A percentile compares a stretch with the other conserved stretches of the same genome.
These are phyloP conservation scores for Hemicentrotus pulcherrimus DNA, from an alignment of 35 echinoderm and acorn worm genomes.

Conservation along the genomic window DNA sequence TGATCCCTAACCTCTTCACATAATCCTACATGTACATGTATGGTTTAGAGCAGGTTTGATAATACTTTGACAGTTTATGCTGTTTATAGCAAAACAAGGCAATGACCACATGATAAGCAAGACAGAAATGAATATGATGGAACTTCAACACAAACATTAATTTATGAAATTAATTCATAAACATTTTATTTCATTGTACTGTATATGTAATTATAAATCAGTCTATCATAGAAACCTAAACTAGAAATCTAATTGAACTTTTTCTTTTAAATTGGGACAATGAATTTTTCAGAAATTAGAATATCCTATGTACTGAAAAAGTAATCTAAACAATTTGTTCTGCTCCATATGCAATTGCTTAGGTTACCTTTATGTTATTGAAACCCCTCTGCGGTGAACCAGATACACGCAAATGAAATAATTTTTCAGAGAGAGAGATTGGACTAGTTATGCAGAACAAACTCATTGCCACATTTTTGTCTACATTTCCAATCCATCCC, in stretches of 20 bases:
- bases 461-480: too few relatives aligned
- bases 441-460: too few relatives aligned
- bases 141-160: neutral
- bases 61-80: neutral
- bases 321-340: too few relatives aligned
- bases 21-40: too few relatives aligned
- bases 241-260: neutral
- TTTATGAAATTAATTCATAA: neutral
- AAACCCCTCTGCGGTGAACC: too few relatives aligned
- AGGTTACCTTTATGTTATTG: too few relatives aligned
- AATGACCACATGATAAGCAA: slow-evolving; percentile 11
- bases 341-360: too few relatives aligned
- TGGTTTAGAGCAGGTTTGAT: neutral
- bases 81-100: neutral
- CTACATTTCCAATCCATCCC: too few relatives aligned
- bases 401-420: too few relatives aligned
- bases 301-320: neutral
- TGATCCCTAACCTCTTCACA: neutral
- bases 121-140: neutral
- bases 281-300: neutral
- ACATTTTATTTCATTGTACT: neutral
- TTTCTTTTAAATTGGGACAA: neutral
- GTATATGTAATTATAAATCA: neutral
- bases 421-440: too few relatives aligned
- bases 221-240: neutral